Evolutionary conservation across 2,113 vertebrate genomes (phyloP).

Genomic region (Cavia porcellus): DNA sequence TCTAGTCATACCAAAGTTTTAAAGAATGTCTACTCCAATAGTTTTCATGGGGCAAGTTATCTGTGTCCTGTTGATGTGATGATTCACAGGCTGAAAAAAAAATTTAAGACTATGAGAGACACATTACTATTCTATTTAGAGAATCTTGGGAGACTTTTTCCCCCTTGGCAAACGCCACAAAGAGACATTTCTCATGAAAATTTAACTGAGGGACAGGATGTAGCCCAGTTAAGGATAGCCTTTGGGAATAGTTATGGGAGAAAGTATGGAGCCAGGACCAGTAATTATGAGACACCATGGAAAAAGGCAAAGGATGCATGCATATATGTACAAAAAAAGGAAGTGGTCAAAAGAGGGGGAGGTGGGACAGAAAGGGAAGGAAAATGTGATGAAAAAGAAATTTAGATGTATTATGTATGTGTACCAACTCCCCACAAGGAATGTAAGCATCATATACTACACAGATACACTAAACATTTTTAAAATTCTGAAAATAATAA

Average conservation of each 20-base stretch:
- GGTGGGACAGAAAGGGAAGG: neutral
- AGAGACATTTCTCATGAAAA: conserved; percentile 86
- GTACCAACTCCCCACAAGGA: neutral
- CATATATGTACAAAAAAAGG: neutral
- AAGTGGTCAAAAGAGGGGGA: neutral
- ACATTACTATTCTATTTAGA: conserved; percentile 83
- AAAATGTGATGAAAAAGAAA: neutral
- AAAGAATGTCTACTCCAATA: conserved; percentile 50
- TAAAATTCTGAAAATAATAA: conserved; percentile 40
- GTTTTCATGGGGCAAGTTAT: conserved; percentile 60
- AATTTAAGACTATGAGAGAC: conserved; percentile 82
- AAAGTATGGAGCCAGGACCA: conserved; percentile 64
- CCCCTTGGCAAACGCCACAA: conserved; percentile 74
- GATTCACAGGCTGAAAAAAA: neutral
- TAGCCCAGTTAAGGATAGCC: conserved; percentile 67
- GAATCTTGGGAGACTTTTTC: conserved; percentile 70
- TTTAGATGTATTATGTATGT: neutral
- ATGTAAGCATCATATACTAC: neutral
- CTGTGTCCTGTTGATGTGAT: neutral
- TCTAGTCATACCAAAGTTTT: neutral
- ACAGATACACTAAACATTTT: neutral
- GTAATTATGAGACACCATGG: conserved; percentile 72
- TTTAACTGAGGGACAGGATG: conserved; percentile 29
- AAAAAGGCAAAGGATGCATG: conserved; percentile 32
- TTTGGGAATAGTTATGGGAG: conserved; percentile 72